A percentile compares a stretch with the other conserved stretches of the same genome.
These are phyloP conservation scores for Eueremaeus valkanovi DNA, from an alignment of 2,888 invertebrate species.

Conservation along the genomic window DNA sequence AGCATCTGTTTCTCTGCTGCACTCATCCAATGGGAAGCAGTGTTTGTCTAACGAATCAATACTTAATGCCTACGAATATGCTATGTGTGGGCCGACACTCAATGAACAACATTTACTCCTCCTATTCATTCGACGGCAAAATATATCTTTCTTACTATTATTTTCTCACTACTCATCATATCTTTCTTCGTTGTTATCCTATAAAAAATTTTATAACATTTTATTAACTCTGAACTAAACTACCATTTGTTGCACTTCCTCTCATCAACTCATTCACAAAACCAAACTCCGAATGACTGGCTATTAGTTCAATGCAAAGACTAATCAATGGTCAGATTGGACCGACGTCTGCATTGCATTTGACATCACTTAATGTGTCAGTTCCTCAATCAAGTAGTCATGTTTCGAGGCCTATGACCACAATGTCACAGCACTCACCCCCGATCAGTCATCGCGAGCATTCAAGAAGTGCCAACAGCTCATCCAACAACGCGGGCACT, in stretches of 20 bases:
- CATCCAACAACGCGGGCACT: constrained; percentile 33
- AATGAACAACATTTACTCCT: constrained; percentile 19
- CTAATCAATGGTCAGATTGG: constrained; percentile 23
- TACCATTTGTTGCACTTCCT: constrained; percentile 30
- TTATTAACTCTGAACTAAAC: constrained; percentile 1
- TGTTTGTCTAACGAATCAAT: constrained; percentile 34
- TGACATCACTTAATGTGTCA: not conserved
- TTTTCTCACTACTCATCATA: constrained; percentile 5
- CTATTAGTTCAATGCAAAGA: constrained; percentile 18
- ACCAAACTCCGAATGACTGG: not conserved
- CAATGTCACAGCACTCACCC: constrained; percentile 30
- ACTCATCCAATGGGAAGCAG: constrained; percentile 19
- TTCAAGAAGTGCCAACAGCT: not conserved
- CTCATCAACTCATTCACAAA: constrained; percentile 3
- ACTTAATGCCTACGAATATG: constrained; percentile 22
- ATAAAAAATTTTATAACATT: constrained; percentile 19
- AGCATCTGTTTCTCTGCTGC: too few species aligned
- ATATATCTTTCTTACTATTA: constrained; percentile 11
- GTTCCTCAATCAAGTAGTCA: not conserved
- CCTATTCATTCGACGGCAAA: constrained; percentile 17
- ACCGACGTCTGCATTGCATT: constrained; percentile 9
- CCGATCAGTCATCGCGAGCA: not conserved
- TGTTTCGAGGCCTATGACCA: not conserved
- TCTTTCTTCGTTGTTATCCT: not conserved
- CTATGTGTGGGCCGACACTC: constrained; percentile 31